Conservation (phyloP, 2,888 invertebrate species). For the Pyrrhia umbra region DNA sequence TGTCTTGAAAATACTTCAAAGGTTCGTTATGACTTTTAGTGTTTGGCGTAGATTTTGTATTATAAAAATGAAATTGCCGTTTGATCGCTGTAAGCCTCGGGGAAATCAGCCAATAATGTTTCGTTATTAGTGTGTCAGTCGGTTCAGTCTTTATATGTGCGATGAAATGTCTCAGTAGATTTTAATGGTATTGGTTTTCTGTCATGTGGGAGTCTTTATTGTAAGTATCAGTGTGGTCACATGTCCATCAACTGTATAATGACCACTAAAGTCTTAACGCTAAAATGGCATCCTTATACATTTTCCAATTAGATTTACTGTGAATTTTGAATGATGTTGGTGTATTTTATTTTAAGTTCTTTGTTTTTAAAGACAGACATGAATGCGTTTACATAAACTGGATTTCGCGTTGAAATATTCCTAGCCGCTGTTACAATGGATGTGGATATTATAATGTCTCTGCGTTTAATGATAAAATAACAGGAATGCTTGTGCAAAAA, state of each 20-base stretch:
- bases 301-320: too few relatives aligned
- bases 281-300: too few relatives aligned
- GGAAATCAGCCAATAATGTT: constrained; percentile 12
- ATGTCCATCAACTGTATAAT: background rate
- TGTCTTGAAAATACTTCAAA: constrained; percentile 3
- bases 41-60: constrained; percentile 8
- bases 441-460: constrained; percentile 9
- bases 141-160: background rate
- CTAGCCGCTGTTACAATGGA: background rate
- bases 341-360: too few relatives aligned
- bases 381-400: background rate
- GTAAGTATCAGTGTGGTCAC: too few relatives aligned
- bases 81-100: constrained; percentile 22
- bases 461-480: constrained; percentile 8
- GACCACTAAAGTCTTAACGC: too few relatives aligned
- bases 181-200: background rate
- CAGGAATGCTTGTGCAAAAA: background rate
- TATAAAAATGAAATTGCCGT: constrained; percentile 14
- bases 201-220: background rate
- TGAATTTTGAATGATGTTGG: too few relatives aligned
- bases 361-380: background rate
- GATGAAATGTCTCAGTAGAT: background rate
- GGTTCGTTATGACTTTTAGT: background rate
- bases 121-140: background rate
- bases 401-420: constrained; percentile 2